Conservation (phyloP, 2,797 vertebrate genomes). For the Diglossa cyanea region DNA sequence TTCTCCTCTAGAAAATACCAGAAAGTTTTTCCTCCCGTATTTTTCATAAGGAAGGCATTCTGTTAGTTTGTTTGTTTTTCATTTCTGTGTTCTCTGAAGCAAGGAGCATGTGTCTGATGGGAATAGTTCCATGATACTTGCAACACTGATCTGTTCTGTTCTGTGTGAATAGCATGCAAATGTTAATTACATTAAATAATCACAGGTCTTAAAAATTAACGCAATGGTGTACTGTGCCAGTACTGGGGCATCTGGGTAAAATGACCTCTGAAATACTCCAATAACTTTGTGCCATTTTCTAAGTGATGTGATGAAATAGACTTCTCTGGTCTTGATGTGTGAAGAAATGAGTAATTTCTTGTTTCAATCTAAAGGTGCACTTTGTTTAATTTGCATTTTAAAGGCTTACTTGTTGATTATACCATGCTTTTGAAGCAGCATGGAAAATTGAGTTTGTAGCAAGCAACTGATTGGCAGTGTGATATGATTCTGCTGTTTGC, state of each 20-base stretch:
- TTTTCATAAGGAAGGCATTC: neutral
- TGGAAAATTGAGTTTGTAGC: conserved; percentile 10
- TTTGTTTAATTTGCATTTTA: conserved; percentile 56
- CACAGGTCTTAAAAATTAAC: neutral
- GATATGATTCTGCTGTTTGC: conserved; percentile 19
- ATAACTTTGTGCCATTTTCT: neutral
- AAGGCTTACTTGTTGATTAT: conserved; percentile 37
- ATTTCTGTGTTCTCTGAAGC: neutral
- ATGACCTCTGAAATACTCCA: neutral
- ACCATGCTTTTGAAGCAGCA: conserved; percentile 20
- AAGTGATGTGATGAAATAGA: neutral
- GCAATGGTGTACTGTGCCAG: neutral
- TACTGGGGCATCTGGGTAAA: neutral
- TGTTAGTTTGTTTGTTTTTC: neutral
- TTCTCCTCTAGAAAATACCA: neutral
- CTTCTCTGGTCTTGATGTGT: neutral
- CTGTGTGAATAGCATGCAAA: neutral
- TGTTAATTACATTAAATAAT: neutral
- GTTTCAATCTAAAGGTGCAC: neutral
- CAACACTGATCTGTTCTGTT: neutral
- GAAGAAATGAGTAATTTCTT: neutral
- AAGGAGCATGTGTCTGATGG: neutral
- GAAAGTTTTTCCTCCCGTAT: neutral
- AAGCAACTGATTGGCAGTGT: neutral
- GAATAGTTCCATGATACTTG: neutral